Conservation (phyloP, 2,113 vertebrate genomes). For the Natator depressus region DNA sequence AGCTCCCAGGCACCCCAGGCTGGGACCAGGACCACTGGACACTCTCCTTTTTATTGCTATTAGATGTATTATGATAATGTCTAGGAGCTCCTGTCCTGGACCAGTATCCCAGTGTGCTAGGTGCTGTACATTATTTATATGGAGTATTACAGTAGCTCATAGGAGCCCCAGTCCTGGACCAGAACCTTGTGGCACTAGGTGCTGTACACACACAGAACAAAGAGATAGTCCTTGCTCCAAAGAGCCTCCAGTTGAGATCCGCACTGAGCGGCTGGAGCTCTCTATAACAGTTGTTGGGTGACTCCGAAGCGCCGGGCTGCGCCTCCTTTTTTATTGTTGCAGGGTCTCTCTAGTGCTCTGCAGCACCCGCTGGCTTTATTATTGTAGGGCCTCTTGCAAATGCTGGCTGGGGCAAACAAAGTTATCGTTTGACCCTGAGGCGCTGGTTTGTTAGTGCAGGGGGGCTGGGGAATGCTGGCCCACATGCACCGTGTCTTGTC, state of each 20-base stretch:
- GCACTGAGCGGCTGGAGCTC: background rate
- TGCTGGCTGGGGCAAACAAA: background rate
- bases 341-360: background rate
- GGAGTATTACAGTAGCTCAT: background rate
- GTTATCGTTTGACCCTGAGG: background rate
- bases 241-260: background rate
- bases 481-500: background rate
- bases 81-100: background rate
- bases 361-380: background rate
- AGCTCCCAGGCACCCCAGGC: background rate
- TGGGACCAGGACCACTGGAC: background rate
- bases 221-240: background rate
- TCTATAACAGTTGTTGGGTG: background rate
- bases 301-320: background rate
- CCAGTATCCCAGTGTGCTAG: too few species aligned
- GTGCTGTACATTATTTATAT: background rate
- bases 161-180: background rate
- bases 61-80: background rate
- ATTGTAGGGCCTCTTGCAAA: background rate
- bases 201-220: background rate
- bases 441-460: background rate
- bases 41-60: too few species aligned
- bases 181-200: background rate
- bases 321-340: background rate
- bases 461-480: background rate